Evolutionary conservation across 2,113 vertebrate species (phyloP).

Genomic region (Dipodomys stephensi): DNA sequence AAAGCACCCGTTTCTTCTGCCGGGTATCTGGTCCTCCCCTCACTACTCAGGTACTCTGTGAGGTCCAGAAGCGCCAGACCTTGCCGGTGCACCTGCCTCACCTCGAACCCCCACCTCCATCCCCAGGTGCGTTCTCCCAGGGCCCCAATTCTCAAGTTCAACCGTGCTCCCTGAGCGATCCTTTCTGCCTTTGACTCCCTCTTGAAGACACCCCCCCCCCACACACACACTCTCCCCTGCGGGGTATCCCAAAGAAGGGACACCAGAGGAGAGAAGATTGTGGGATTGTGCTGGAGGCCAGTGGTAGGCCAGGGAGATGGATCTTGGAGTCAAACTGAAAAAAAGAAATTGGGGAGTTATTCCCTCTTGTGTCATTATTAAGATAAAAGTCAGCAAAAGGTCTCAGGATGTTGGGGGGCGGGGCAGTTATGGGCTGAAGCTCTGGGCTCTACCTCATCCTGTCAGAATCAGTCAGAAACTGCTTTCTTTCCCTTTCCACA

Average conservation of each 20-base stretch:
- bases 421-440: background rate
- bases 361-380: background rate
- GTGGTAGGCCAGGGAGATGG: background rate
- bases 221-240: background rate
- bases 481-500: background rate
- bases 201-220: background rate
- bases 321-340: background rate
- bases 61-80: background rate
- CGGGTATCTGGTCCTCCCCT: background rate
- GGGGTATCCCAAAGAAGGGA: accelerated
- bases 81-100: background rate
- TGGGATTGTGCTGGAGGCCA: background rate
- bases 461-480: background rate
- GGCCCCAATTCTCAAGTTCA: background rate
- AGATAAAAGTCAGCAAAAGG: background rate
- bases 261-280: background rate
- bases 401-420: background rate
- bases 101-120: no score
- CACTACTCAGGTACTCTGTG: accelerated
- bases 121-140: accelerated
- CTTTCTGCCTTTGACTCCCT: background rate
- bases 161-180: background rate
- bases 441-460: background rate
- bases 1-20: no score
- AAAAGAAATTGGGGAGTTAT: background rate